Base-by-base conservation (phyloP, 2,888 invertebrate species). In the Leptodirus hochenwartii region DNA sequence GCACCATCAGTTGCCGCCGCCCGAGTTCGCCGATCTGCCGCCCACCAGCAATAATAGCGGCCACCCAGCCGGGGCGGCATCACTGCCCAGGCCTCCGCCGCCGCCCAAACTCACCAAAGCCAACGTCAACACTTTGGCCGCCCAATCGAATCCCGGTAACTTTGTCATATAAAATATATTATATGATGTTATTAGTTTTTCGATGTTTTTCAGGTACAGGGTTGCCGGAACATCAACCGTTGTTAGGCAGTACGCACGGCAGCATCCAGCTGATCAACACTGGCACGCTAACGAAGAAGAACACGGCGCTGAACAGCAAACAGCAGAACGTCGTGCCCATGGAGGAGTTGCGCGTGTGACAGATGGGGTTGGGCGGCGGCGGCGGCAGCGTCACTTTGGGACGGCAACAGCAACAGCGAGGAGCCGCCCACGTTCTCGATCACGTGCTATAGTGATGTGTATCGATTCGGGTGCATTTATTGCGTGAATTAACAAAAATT, bases 271-370 rank as follows among this genome's bases (percentile, higher is more conserved):
- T 81, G 60, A 71, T 78, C 36, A 78, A 78, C 41, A 76, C 77
- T 25, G 75, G 65, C 31, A 78, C 80, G 2, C 47, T 80, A 35
- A 80, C 79, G 27, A 81, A 80, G 56, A 76, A 77, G 53, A 75
- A 75, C 46, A 68, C 68, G 12, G 69, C 69, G 41, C 41, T 68
- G 53, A 69, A 69, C 57, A 64, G 66, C 14, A 68, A 69, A 46
- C 53, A 54, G 37, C 58, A 50, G n/a, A 20, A 20, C 20, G 20
- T 20, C 54, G 58, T 53, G 47, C 59, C 69, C 41, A 79, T 81
- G 78, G 81, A 82, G 59, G 81, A 81, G 56, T 48, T 81, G 58
- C 59, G 81, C 35, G 81, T 82, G 76, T 82, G 81, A 81, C 79
- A n/a, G n/a, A n/a, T n/a, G n/a, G n/a, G n/a, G n/a, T n/a, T n/a